Percentiles rank a stretch among this genome's conserved stretches.
These are phyloP conservation scores for Synergus gifuensis DNA, from an alignment of 2,888 invertebrate species.

Conservation along the genomic window DNA sequence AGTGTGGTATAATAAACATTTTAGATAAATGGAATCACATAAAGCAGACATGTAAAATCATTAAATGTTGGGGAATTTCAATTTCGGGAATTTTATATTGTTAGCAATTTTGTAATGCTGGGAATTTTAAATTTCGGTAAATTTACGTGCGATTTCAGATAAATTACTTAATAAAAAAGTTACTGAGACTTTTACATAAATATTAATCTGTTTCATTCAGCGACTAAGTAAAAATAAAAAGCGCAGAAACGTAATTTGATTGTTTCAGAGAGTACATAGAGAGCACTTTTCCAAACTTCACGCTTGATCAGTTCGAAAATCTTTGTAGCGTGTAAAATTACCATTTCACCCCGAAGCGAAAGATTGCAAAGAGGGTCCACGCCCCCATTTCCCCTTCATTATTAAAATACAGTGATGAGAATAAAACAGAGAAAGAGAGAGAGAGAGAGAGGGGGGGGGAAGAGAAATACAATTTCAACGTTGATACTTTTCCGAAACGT, in stretches of 20 bases:
- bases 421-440: neutral
- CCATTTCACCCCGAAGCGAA: slow-evolving; percentile 54
- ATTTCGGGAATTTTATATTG: no score
- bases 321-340: slow-evolving; percentile 57
- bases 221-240: neutral
- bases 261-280: neutral
- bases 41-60: no score
- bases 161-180: no score
- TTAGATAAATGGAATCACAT: no score
- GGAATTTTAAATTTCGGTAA: no score
- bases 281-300: slow-evolving; percentile 8
- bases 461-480: neutral
- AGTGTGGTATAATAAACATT: no score
- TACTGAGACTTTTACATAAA: neutral
- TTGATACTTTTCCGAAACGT: neutral
- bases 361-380: slow-evolving; percentile 52
- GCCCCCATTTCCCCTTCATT: neutral
- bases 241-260: slow-evolving; percentile 1
- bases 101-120: no score
- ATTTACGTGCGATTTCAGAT: no score
- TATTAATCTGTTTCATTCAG: neutral
- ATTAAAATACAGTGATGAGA: neutral
- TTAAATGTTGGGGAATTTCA: no score
- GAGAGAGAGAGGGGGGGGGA: neutral
- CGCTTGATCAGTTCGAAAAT: slow-evolving; percentile 52